These are phyloP conservation scores for Allygus modestus DNA, from an alignment of 2,888 invertebrate species.

Conservation along the genomic window DNA sequence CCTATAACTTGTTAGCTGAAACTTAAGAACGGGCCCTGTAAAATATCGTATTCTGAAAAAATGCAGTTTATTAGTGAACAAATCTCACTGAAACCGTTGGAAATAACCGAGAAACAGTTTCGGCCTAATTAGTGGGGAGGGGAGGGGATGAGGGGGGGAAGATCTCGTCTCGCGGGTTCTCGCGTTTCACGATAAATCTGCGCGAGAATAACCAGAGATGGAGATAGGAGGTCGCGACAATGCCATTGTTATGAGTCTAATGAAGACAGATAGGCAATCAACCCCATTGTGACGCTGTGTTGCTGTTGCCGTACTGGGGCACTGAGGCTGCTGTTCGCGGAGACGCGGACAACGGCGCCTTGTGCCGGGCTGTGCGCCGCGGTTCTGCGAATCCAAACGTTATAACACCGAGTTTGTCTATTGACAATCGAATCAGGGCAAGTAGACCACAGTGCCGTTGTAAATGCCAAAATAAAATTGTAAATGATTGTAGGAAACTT, in stretches of 20 bases:
- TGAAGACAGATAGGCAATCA: slow-evolving; percentile 50
- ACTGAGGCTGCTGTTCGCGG: not conserved
- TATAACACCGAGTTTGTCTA: no score
- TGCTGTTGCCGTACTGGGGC: not conserved
- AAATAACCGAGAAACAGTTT: not conserved
- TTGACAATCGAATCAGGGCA: no score
- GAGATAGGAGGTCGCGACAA: slow-evolving; percentile 31
- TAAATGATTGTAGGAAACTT: no score
- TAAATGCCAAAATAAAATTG: no score
- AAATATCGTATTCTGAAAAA: no score
- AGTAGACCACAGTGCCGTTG: no score
- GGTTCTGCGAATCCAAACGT: no score
- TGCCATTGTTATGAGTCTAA: slow-evolving; percentile 54
- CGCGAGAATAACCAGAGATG: slow-evolving; percentile 45
- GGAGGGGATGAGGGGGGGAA: no score
- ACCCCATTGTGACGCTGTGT: slow-evolving; percentile 20
- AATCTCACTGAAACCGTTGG: no score
- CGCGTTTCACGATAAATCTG: slow-evolving; percentile 58
- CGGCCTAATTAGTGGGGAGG: slow-evolving; percentile 24
- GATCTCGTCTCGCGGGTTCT: slow-evolving; percentile 31
- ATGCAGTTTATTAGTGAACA: no score
- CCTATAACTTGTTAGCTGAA: no score
- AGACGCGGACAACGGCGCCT: not conserved
- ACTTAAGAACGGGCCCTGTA: no score
- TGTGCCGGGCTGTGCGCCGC: not conserved